A percentile compares a stretch with the other conserved stretches of the same genome.
These are phyloP conservation scores for Rhombomys opimus DNA, from an alignment of 2,113 vertebrate species.

Conservation along the genomic window DNA sequence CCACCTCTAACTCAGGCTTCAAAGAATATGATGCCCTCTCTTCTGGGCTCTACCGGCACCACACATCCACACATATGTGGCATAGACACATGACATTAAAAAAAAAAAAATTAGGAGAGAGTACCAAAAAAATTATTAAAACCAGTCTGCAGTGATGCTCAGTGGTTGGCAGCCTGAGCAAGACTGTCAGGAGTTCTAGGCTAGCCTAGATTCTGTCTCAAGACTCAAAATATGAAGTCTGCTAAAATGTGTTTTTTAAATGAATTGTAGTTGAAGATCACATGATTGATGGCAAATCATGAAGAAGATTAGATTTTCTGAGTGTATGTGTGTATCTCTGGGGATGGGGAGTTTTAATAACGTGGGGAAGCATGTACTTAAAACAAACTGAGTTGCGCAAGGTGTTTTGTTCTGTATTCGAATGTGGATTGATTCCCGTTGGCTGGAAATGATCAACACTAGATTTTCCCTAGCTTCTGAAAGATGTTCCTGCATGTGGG, in stretches of 20 bases:
- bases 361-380: accelerated
- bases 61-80: too few relatives aligned
- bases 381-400: background rate
- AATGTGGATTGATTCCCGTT: accelerated
- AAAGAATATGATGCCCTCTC: background rate
- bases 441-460: background rate
- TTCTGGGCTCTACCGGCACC: background rate
- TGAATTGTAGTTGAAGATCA: background rate
- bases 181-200: background rate
- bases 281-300: background rate
- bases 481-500: accelerated
- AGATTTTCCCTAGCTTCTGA: accelerated
- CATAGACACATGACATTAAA: background rate
- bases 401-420: background rate
- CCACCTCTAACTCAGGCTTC: background rate
- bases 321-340: background rate
- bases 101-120: background rate
- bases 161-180: background rate
- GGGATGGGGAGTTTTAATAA: background rate
- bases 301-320: background rate
- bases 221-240: background rate
- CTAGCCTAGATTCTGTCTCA: background rate
- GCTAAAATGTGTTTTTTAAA: background rate
- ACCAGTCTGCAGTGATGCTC: too few relatives aligned
- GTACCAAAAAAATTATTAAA: background rate